A percentile compares a stretch with the other conserved stretches of the same genome.
phyloP scores from a whole-genome alignment of 2,113 vertebrate genomes.

The Austrofundulus limnaeus region DNA sequence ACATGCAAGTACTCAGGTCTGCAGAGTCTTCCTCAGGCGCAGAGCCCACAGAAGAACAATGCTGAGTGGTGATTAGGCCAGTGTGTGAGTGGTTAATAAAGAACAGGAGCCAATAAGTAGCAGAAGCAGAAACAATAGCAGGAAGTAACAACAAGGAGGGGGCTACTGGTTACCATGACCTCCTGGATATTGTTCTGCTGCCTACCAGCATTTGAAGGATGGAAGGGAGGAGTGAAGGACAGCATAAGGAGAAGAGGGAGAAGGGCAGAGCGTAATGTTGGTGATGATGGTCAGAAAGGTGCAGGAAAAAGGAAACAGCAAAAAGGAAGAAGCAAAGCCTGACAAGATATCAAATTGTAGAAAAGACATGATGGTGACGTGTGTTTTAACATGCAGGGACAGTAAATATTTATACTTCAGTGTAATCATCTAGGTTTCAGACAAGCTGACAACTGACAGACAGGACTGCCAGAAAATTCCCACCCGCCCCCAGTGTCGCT shows the following conservation, averaged over 20 bases:
- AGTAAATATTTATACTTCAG: neutral
- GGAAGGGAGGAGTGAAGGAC: conserved; percentile 53
- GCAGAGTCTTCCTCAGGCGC: conserved; percentile 31
- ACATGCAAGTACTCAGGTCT: conserved; percentile 33
- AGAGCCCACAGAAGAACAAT: conserved; percentile 9
- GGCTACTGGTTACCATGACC: conserved; percentile 68
- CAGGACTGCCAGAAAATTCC: conserved; percentile 26
- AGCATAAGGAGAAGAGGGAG: conserved; percentile 24
- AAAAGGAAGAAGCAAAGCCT: conserved; percentile 44
- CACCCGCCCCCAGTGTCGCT: conserved; percentile 38
- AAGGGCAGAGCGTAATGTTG: conserved; percentile 7
- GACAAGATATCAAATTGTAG: conserved; percentile 20
- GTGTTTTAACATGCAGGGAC: neutral
- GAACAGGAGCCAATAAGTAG: conserved; percentile 58
- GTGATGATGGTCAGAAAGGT: conserved; percentile 23
- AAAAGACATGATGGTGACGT: conserved; percentile 15
- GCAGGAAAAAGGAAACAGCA: conserved; percentile 52
- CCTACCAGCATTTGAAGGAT: conserved; percentile 66
- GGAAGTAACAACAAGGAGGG: conserved; percentile 69
- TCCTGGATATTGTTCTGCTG: conserved; percentile 69
- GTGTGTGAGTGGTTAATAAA: conserved; percentile 53
- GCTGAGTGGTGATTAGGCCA: conserved; percentile 29
- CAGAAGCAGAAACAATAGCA: conserved; percentile 67
- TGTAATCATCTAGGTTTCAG: neutral
- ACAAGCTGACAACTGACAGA: conserved; percentile 48